phyloP scores from a whole-genome alignment of 2,888 invertebrate species.

The Timema cristinae region DNA sequence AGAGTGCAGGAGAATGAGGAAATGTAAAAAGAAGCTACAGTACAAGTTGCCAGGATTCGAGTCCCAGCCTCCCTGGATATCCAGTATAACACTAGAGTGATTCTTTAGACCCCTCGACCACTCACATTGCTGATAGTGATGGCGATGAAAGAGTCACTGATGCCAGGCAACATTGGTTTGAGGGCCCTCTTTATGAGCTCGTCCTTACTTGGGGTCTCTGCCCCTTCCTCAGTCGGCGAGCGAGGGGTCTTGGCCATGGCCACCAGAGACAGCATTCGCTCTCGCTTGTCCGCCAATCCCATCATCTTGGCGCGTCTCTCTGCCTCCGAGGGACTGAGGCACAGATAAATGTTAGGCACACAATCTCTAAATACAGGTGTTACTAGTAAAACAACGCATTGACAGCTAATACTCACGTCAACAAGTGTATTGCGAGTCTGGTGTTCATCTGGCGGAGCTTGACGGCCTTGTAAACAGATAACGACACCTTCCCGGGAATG shows the following conservation, averaged over 20 bases:
- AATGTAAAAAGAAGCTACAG: too few species aligned
- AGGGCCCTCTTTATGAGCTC: constrained; percentile 3
- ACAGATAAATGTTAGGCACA: too few species aligned
- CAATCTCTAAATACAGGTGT: not conserved
- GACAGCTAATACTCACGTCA: constrained; percentile 51
- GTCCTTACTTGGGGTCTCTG: not conserved
- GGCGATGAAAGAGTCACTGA: constrained; percentile 56
- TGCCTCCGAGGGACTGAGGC: constrained; percentile 8
- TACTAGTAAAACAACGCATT: not conserved
- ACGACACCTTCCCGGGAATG: constrained; percentile 59
- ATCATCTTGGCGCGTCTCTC: constrained; percentile 13
- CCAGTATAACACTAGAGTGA: too few species aligned
- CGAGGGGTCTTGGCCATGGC: too few species aligned
- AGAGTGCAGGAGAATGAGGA: too few species aligned
- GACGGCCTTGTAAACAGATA: constrained; percentile 70
- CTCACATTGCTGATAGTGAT: constrained; percentile 56
- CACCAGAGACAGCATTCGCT: too few species aligned
- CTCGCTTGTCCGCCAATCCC: constrained; percentile 11
- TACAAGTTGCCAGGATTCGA: too few species aligned
- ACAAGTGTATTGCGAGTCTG: constrained; percentile 51
- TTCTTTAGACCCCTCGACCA: constrained; percentile 20
- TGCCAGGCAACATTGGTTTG: constrained; percentile 48
- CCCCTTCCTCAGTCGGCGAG: too few species aligned
- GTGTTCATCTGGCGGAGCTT: constrained; percentile 60
- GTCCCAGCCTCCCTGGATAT: too few species aligned